Evolutionary conservation across 1,140 invertebrate species (phyloP).

Genomic region (Tetragnatha versicolor): DNA sequence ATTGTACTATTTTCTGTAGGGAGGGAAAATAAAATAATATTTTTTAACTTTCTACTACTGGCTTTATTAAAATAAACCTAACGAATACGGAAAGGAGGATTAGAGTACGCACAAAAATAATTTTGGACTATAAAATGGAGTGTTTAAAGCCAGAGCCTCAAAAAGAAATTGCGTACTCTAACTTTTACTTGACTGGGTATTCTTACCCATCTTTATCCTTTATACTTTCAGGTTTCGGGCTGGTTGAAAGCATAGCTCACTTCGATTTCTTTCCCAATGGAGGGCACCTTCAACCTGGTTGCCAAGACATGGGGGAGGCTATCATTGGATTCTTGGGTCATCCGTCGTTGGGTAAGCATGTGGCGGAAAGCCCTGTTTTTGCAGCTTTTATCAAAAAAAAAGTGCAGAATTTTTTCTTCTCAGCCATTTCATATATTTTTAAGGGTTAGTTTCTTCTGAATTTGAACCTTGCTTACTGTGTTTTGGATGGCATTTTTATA

Average conservation of each 20-base stretch:
- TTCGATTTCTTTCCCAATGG: conserved; percentile 59
- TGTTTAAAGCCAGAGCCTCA: no score
- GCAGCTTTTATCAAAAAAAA: not conserved
- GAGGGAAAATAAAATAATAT: no score
- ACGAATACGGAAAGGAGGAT: no score
- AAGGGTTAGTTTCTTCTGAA: not conserved
- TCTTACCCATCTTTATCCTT: not conserved
- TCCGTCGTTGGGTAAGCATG: not conserved
- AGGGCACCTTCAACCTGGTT: conserved; percentile 60
- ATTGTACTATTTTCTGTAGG: no score
- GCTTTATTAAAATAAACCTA: no score
- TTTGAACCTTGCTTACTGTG: not conserved
- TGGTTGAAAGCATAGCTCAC: conserved; percentile 44
- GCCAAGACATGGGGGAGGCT: conserved; percentile 13
- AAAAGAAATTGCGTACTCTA: no score
- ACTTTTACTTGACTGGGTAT: no score
- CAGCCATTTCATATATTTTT: not conserved
- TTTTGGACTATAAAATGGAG: no score
- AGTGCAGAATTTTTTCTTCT: not conserved
- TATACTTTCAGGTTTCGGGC: conserved; percentile 45
- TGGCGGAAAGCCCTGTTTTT: no score
- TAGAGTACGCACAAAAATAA: no score
- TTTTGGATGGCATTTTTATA: not conserved
- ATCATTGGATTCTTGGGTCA: not conserved
- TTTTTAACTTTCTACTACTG: no score